Conservation (phyloP, 2,113 vertebrate species). For the Mastomys natalensis region DNA sequence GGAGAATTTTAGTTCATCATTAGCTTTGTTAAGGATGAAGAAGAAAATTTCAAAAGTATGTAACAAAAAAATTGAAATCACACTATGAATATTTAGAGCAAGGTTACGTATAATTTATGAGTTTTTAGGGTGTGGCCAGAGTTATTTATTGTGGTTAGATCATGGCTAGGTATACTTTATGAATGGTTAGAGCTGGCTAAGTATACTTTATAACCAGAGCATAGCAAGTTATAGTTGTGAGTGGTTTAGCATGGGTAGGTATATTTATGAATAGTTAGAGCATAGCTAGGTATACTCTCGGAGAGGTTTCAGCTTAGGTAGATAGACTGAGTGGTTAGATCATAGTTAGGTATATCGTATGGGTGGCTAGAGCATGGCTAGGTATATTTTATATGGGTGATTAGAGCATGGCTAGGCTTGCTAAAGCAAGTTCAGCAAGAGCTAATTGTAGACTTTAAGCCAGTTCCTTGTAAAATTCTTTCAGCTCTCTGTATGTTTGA, state of each 20-base stretch:
- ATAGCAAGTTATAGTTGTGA: background rate
- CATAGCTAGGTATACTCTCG: background rate
- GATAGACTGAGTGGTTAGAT: background rate
- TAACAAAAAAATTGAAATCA: conserved; percentile 23
- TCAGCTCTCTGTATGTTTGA: conserved; percentile 1
- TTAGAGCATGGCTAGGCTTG: background rate
- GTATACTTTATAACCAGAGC: background rate
- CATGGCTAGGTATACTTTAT: background rate
- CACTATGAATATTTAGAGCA: background rate
- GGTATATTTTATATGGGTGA: background rate
- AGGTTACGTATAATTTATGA: background rate
- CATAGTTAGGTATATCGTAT: background rate
- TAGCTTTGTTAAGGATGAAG: background rate
- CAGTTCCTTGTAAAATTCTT: conserved; percentile 30
- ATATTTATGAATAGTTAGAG: background rate
- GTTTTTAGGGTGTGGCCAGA: background rate
- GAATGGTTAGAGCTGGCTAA: background rate
- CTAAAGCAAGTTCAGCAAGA: background rate
- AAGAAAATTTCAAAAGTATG: conserved; percentile 22
- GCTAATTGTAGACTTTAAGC: background rate
- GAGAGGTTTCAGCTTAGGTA: background rate
- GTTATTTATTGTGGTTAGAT: background rate
- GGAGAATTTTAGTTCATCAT: background rate
- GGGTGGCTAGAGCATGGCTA: background rate
- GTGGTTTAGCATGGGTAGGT: background rate